A percentile compares a stretch with the other conserved stretches of the same genome.
Conservation (phyloP, 2,888 invertebrate species). For the Xestia c-nigrum region DNA sequence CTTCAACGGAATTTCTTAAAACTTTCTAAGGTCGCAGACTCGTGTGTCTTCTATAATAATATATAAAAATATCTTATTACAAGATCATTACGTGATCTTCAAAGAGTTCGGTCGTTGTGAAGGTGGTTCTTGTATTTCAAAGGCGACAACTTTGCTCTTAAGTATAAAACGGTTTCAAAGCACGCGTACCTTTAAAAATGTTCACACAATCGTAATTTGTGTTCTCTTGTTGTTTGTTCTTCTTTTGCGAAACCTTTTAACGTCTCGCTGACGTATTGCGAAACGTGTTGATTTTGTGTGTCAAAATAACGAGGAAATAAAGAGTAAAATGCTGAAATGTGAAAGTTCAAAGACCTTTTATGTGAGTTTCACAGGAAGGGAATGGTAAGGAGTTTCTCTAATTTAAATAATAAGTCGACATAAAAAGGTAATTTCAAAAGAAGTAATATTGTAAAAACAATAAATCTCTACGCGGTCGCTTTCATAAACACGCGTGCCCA, state of each 20-base stretch:
- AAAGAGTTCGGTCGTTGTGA: conserved; percentile 48
- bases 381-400: conserved; percentile 24
- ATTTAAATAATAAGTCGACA: conserved; percentile 51
- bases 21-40: conserved; percentile 23
- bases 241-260: conserved; percentile 36
- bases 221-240: conserved; percentile 38
- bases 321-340: conserved; percentile 10
- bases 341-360: conserved; percentile 11
- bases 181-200: conserved; percentile 48
- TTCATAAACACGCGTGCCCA: conserved; percentile 60
- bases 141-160: conserved; percentile 56
- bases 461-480: conserved; percentile 60
- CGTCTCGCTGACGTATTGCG: conserved; percentile 15
- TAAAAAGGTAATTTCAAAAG: conserved; percentile 31
- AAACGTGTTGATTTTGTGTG: conserved; percentile 33
- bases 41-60: conserved; percentile 47
- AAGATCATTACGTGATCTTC: conserved; percentile 64
- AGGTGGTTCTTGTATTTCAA: conserved; percentile 60
- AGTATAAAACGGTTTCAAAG: conserved; percentile 52
- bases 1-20: conserved; percentile 27
- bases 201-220: conserved; percentile 51
- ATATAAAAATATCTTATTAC: conserved; percentile 64
- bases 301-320: conserved; percentile 36
- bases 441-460: conserved; percentile 59
- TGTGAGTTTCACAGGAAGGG: conserved; percentile 1